These are phyloP conservation scores for Channa maculata DNA, from an alignment of 2,113 vertebrate genomes.

Conservation along the genomic window DNA sequence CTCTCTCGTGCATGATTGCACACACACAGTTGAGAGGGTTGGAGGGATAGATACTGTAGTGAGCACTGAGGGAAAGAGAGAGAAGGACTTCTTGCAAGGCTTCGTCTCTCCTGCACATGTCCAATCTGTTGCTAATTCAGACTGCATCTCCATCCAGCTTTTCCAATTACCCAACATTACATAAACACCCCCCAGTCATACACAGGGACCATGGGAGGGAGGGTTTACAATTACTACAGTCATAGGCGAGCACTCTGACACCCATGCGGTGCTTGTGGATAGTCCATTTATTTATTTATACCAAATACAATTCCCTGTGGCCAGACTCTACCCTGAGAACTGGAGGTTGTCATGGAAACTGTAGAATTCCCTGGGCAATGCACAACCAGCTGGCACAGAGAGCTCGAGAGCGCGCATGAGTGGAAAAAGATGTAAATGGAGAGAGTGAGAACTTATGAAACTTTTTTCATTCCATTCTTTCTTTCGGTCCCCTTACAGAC, in stretches of 20 bases:
- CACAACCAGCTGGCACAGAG: constrained; percentile 66
- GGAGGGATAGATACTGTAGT: not conserved
- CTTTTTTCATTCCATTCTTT: not conserved
- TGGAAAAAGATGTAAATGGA: constrained; percentile 25
- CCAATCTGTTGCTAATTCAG: constrained; percentile 50
- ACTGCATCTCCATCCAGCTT: constrained; percentile 42
- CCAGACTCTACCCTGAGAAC: constrained; percentile 69
- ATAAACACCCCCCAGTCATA: constrained; percentile 38
- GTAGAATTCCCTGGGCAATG: constrained; percentile 73
- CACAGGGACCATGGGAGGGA: constrained; percentile 12
- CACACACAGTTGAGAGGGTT: constrained; percentile 8
- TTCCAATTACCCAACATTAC: constrained; percentile 50
- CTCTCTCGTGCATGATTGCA: constrained; percentile 43
- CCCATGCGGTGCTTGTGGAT: constrained; percentile 20
- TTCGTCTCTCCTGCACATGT: constrained; percentile 30
- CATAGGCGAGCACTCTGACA: constrained; percentile 1
- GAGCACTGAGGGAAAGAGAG: constrained; percentile 4
- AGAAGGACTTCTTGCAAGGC: constrained; percentile 21
- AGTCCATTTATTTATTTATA: constrained; percentile 69
- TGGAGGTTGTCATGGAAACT: constrained; percentile 79
- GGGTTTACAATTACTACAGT: constrained; percentile 25
- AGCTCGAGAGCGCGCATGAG: constrained; percentile 23
- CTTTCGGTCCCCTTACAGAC: not conserved
- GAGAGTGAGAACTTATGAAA: constrained; percentile 15
- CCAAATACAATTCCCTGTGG: constrained; percentile 56